Evolutionary conservation across 2,797 vertebrate species (phyloP), one percentile per base, ranked within the genome.

Genomic region (Cuculus canorus): DNA sequence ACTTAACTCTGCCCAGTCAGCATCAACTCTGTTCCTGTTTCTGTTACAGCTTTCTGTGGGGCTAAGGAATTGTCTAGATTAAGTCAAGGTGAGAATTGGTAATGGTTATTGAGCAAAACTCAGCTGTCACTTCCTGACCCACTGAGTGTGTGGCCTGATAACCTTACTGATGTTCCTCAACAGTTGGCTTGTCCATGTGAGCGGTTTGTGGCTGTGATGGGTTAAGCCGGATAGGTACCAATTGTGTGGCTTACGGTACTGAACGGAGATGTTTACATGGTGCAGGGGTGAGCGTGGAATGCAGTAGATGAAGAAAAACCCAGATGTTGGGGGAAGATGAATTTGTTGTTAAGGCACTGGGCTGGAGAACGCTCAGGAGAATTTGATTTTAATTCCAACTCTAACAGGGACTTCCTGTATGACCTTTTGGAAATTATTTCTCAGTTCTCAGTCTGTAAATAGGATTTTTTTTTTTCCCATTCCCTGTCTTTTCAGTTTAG

Each of bases 361-460:
- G 25, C 57, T 82, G 45, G 28, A 23, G 22, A 48, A 48, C 66
- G 24, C 64, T 86, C 60, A 72, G 71, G 39, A 83, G 85, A 86
- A 79, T 90, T 86, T 86, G 5, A 45, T 82, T 90, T 92, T 90
- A 86, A 81, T 95, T 95, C 54, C 63, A 79, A 33, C 78, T 57
- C 63, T 73, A 79, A 60, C 25, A 60, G 37, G 45, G 64, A 39
- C 48, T 88, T 92, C 73, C 43, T 79, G 13, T 61, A 12, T 85
- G 78, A 77, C 60, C 41, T 90, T 83, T 86, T 37, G 77, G 75
- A 89, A 82, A 78, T 56, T 57, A 18, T 12, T 27, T 70, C 75
- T 93, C 56, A 24, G 5, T 77, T 91, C 68, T 77, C 53, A 71
- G 57, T 64, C 66, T 90, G 80, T 41, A 86, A 86, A 88, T 84